phyloP scores from a whole-genome alignment of 1,140 invertebrate genomes.

The Varroa destructor region DNA sequence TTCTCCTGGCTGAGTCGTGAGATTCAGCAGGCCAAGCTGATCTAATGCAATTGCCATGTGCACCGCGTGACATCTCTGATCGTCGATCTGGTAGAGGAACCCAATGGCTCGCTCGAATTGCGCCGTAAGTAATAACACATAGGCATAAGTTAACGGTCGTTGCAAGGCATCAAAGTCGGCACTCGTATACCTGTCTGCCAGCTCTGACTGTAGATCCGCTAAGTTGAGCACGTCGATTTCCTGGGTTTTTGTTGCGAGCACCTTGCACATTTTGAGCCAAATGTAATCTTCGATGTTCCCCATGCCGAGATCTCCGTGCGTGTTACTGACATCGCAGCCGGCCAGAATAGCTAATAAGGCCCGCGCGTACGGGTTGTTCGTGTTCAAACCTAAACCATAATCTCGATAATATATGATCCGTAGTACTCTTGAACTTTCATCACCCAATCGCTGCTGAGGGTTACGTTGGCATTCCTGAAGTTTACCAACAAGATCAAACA shows the following conservation, averaged over 20 bases:
- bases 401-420: constrained; percentile 59
- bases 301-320: constrained; percentile 50
- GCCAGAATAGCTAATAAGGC: constrained; percentile 49
- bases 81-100: constrained; percentile 67
- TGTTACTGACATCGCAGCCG: constrained; percentile 63
- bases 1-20: constrained; percentile 47
- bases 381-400: background rate
- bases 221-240: constrained; percentile 50
- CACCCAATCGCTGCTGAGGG: background rate
- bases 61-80: constrained; percentile 56
- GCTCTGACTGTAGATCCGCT: constrained; percentile 57
- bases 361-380: constrained; percentile 30
- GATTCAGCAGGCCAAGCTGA: constrained; percentile 62
- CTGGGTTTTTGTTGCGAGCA: constrained; percentile 39
- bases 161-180: constrained; percentile 78
- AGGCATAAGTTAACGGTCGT: constrained; percentile 68
- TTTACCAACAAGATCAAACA: constrained; percentile 46
- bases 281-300: constrained; percentile 89
- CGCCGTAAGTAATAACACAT: constrained; percentile 75
- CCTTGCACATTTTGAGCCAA: constrained; percentile 75
- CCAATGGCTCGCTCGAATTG: constrained; percentile 91
- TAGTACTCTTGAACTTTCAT: constrained; percentile 49
- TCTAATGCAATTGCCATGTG: constrained; percentile 81
- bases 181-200: constrained; percentile 49
- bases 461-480: constrained; percentile 10